phyloP scores from a whole-genome alignment of 2,113 vertebrate species.

The Labeo rohita region DNA sequence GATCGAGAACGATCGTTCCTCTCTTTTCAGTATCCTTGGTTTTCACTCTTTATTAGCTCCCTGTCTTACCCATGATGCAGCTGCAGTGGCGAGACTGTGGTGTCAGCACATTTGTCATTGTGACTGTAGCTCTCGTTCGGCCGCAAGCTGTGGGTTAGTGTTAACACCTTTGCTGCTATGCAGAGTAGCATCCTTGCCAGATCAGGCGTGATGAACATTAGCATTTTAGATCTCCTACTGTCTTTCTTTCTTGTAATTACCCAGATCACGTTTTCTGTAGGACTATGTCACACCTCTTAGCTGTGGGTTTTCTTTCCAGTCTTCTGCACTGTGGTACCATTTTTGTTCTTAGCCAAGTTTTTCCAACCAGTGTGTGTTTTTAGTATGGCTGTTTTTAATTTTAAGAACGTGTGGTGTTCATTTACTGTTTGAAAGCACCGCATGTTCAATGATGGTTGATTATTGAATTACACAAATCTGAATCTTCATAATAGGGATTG shows the following conservation, averaged over 20 bases:
- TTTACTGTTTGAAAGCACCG: not conserved
- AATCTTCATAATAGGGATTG: not conserved
- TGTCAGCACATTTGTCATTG: constrained; percentile 45
- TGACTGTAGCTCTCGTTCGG: not conserved
- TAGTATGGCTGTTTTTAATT: not conserved
- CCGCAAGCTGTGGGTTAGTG: not conserved
- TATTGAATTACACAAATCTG: constrained; percentile 15
- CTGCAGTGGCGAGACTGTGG: constrained; percentile 1
- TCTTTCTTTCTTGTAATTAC: not conserved
- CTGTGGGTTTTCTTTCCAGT: not conserved
- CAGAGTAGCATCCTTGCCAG: not conserved
- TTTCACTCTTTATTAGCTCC: constrained; percentile 11
- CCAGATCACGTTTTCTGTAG: not conserved
- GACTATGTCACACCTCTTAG: not conserved
- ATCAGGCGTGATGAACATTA: not conserved
- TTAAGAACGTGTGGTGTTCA: not conserved
- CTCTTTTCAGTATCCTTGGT: not conserved
- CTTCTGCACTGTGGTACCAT: not conserved
- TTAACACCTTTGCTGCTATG: not conserved
- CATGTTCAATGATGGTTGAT: not conserved
- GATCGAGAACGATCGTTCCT: not conserved
- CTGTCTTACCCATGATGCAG: constrained; percentile 7
- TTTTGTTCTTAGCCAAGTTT: not conserved
- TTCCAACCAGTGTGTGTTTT: not conserved
- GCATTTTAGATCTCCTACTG: not conserved